Conservation (phyloP, 2,797 vertebrate genomes). For the Cichlasoma orientale region DNA sequence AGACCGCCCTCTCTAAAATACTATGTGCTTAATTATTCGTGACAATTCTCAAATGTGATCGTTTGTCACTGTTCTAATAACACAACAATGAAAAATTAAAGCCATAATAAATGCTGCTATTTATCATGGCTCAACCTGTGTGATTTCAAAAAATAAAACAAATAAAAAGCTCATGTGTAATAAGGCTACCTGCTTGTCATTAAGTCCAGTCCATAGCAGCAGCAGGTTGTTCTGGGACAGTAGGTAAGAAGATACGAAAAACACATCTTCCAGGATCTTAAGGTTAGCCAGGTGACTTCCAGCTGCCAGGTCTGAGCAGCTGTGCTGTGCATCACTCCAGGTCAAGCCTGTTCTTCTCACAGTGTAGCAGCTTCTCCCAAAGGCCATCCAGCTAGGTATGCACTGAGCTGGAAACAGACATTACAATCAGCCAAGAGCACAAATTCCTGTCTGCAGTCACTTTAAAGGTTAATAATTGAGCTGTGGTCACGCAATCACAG, state of each 20-base stretch:
- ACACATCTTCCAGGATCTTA: conserved; percentile 78
- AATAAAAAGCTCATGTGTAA: not conserved
- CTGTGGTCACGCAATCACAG: not conserved
- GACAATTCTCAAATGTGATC: not conserved
- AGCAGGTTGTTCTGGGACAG: conserved; percentile 75
- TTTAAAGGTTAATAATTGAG: not conserved
- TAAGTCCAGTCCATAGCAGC: conserved; percentile 88
- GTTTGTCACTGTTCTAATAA: not conserved
- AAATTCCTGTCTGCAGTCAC: not conserved
- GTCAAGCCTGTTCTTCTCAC: conserved; percentile 70
- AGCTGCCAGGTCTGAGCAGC: conserved; percentile 67
- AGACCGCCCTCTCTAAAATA: not conserved
- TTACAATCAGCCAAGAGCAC: not conserved
- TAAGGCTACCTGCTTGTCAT: conserved; percentile 80
- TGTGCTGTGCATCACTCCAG: conserved; percentile 79
- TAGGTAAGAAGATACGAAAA: conserved; percentile 81
- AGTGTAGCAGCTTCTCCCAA: conserved; percentile 83
- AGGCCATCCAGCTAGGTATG: conserved; percentile 82
- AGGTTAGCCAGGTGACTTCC: conserved; percentile 84
- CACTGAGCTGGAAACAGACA: conserved; percentile 79
- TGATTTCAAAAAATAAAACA: not conserved
- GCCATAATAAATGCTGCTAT: not conserved
- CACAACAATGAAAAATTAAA: not conserved
- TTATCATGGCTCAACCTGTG: not conserved
- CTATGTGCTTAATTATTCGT: not conserved